These are phyloP conservation scores for Trididemnum miniatum DNA, from an alignment of 23 tunicate species.

Conservation along the genomic window DNA sequence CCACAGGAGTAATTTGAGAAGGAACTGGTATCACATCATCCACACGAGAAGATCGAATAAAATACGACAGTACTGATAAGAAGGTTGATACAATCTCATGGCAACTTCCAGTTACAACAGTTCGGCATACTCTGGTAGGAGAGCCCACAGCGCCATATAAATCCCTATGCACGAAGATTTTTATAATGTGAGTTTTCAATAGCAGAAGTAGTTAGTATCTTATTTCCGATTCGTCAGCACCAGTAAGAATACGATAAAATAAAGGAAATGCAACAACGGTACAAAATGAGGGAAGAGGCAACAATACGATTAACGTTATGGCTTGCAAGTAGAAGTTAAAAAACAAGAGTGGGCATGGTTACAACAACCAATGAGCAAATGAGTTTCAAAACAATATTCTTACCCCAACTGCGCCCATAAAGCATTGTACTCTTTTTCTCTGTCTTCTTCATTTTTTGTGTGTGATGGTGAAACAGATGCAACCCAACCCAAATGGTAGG, in stretches of 20 bases:
- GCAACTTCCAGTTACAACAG: slow-evolving; percentile 67
- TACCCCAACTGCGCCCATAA: slow-evolving; percentile 94
- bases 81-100: slow-evolving; percentile 82
- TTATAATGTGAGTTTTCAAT: not conserved
- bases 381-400: not conserved
- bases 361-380: too few relatives aligned
- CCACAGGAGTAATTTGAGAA: slow-evolving; percentile 62
- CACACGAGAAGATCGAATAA: slow-evolving; percentile 68
- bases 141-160: slow-evolving; percentile 92
- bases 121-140: slow-evolving; percentile 79
- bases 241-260: too few relatives aligned
- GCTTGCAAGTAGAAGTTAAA: too few relatives aligned
- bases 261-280: too few relatives aligned
- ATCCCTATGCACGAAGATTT: slow-evolving; percentile 75
- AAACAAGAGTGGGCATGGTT: too few relatives aligned
- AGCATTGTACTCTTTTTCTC: slow-evolving; percentile 50
- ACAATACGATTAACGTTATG: too few relatives aligned
- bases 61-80: slow-evolving; percentile 74
- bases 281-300: too few relatives aligned
- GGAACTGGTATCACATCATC: slow-evolving; percentile 70
- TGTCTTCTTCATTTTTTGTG: slow-evolving; percentile 4
- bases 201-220: too few relatives aligned
- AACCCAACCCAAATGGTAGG: slow-evolving; percentile 94
- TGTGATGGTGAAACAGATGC: slow-evolving; percentile 37
- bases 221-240: too few relatives aligned